These are phyloP conservation scores for Neoniphon sammara DNA, from an alignment of 2,797 vertebrate species.

Conservation along the genomic window DNA sequence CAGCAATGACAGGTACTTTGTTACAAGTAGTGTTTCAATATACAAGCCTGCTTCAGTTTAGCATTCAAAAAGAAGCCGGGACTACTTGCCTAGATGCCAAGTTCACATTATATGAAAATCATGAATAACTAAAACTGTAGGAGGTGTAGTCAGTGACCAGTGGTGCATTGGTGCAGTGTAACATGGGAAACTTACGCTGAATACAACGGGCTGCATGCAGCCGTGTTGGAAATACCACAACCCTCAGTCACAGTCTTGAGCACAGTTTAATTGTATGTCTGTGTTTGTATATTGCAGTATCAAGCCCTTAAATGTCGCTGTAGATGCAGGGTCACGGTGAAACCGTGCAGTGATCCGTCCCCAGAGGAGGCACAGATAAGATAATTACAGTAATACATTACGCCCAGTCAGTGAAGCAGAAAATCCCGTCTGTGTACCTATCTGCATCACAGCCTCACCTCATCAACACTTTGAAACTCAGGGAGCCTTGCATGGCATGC, in stretches of 20 bases:
- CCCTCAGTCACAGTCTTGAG: neutral
- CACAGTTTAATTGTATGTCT: slow-evolving; percentile 26
- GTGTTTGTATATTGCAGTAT: neutral
- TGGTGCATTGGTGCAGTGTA: neutral
- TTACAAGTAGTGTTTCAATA: no score
- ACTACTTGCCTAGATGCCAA: no score
- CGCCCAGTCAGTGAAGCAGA: slow-evolving; percentile 26
- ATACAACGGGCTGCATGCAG: neutral
- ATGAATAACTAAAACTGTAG: neutral
- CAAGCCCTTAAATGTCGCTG: slow-evolving; percentile 17
- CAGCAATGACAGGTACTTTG: no score
- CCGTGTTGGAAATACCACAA: neutral
- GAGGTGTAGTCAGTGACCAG: neutral
- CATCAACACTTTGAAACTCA: slow-evolving; percentile 22
- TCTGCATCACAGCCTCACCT: neutral
- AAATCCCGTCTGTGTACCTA: slow-evolving; percentile 26
- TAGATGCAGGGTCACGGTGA: neutral
- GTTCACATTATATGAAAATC: no score
- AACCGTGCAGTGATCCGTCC: slow-evolving; percentile 38
- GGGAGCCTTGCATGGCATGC: neutral
- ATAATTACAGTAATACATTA: slow-evolving; percentile 60
- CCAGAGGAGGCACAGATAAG: slow-evolving; percentile 48
- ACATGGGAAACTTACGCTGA: neutral
- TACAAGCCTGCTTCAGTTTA: no score
- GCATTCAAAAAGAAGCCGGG: no score